Conservation (phyloP, 2,797 vertebrate genomes). For the Betta splendens region DNA sequence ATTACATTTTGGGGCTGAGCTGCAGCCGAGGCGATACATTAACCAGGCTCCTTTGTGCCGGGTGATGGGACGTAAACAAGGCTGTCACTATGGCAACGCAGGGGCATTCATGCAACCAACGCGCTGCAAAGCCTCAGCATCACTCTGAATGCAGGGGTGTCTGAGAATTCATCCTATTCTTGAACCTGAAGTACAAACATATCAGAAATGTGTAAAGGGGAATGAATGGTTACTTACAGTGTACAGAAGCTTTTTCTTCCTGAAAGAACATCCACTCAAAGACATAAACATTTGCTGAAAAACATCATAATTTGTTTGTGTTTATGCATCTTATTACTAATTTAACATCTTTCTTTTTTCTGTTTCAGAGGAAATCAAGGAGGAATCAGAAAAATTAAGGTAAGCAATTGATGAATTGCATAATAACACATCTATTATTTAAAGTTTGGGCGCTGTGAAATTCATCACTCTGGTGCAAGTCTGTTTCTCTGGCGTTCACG, state of each 20-base stretch:
- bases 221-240: too few species aligned
- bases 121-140: conserved; percentile 2
- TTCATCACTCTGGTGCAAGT: conserved; percentile 24
- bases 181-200: not conserved
- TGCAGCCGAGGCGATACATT: conserved; percentile 31
- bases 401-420: conserved; percentile 53
- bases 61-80: conserved; percentile 31
- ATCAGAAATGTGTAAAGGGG: not conserved
- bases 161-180: not conserved
- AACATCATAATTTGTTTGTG: conserved; percentile 24
- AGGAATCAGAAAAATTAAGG: conserved; percentile 81
- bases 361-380: conserved; percentile 81
- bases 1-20: conserved; percentile 33
- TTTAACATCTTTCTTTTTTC: conserved; percentile 36
- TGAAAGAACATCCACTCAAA: conserved; percentile 7
- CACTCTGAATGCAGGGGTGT: not conserved
- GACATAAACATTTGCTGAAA: not conserved
- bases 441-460: conserved; percentile 34
- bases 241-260: conserved; percentile 7
- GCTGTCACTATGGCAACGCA: conserved; percentile 24
- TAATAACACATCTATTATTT: conserved; percentile 14
- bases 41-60: conserved; percentile 28
- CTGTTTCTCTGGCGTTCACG: conserved; percentile 42
- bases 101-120: not conserved
- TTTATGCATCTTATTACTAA: conserved; percentile 20